phyloP scores from a whole-genome alignment of 1,140 invertebrate genomes.

The Amyelois transitella region DNA sequence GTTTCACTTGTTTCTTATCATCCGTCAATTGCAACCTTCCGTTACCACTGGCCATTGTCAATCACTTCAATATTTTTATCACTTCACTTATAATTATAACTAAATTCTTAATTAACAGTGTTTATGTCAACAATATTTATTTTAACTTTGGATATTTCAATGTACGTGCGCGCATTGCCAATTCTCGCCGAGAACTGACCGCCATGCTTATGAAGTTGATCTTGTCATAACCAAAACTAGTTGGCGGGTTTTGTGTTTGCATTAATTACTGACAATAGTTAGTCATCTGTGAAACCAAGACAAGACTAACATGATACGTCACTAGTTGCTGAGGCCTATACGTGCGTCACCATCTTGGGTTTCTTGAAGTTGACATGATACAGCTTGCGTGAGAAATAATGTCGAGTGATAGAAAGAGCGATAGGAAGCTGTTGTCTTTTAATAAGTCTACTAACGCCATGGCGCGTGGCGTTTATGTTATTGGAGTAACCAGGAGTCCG shows the following conservation, averaged over 20 bases:
- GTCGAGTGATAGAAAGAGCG: too few species aligned
- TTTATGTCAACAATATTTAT: not conserved
- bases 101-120: not conserved
- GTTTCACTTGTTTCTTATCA: not conserved
- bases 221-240: not conserved
- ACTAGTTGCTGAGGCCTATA: not conserved
- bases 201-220: not conserved
- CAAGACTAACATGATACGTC: not conserved
- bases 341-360: too few species aligned
- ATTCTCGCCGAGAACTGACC: not conserved
- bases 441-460: too few species aligned
- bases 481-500: too few species aligned
- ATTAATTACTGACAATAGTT: not conserved
- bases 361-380: too few species aligned
- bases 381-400: too few species aligned
- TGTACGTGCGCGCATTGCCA: not conserved
- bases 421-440: too few species aligned
- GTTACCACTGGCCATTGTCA: not conserved
- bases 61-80: not conserved
- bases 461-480: too few species aligned
- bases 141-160: not conserved
- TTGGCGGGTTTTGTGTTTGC: not conserved
- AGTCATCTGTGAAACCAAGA: not conserved
- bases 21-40: not conserved
- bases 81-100: not conserved